Evolutionary conservation across 2,888 invertebrate genomes (phyloP).

Genomic region (Amphiduros pacificus): DNA sequence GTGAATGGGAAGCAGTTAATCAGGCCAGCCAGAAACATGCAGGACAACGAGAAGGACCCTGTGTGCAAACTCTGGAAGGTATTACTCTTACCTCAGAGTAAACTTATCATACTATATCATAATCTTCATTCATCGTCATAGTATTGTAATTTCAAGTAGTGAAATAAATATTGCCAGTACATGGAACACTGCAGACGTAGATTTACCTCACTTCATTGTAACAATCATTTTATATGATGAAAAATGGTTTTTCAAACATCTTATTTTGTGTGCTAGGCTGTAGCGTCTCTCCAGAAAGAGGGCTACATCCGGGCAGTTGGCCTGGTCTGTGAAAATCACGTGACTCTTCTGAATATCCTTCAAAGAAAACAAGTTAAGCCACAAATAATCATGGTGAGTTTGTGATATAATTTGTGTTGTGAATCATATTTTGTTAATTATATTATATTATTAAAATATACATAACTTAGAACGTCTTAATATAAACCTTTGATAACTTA

Average conservation of each 20-base stretch:
- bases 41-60: neutral
- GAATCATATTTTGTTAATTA: neutral
- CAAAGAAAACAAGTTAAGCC: neutral
- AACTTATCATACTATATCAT: neutral
- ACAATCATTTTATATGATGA: too few relatives aligned
- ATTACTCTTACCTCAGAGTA: neutral
- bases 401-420: neutral
- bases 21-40: neutral
- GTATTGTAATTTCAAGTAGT: too few relatives aligned
- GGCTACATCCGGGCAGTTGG: constrained; percentile 11
- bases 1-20: neutral
- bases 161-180: neutral
- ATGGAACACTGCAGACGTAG: neutral
- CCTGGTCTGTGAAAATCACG: constrained; percentile 5
- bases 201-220: too few relatives aligned
- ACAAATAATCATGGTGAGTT: neutral
- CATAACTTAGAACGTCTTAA: too few relatives aligned
- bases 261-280: too few relatives aligned
- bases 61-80: neutral
- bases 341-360: neutral
- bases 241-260: too few relatives aligned
- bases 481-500: too few relatives aligned
- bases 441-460: too few relatives aligned
- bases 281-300: neutral
- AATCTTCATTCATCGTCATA: too few relatives aligned